A percentile compares a stretch with the other conserved stretches of the same genome.
Evolutionary conservation across 2,113 vertebrate species (phyloP).

Genomic region (Narcine bancroftii): DNA sequence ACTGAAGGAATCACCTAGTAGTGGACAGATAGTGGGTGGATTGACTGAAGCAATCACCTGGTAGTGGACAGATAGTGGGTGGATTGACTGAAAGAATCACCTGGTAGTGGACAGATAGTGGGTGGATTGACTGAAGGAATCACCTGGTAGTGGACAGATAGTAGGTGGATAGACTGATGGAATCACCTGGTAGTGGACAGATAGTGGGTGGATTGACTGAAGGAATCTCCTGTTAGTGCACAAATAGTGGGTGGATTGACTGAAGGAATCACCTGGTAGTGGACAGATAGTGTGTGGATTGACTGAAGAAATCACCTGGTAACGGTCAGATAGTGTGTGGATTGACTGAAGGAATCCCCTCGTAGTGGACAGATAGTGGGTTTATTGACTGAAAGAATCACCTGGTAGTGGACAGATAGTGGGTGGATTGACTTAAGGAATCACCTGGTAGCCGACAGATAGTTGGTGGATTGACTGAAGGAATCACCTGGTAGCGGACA

Average conservation of each 20-base stretch:
- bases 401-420: too few species aligned
- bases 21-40: background rate
- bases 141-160: too few species aligned
- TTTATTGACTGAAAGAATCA: background rate
- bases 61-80: too few species aligned
- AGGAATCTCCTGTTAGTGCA: background rate
- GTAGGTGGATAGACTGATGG: too few species aligned
- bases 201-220: background rate
- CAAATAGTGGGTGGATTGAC: background rate
- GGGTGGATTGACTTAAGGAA: background rate
- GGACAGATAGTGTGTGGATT: too few species aligned
- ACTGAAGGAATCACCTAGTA: background rate
- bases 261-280: background rate
- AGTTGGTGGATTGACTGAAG: too few species aligned
- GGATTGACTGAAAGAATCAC: background rate
- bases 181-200: background rate
- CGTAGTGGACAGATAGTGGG: too few species aligned
- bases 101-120: too few species aligned
- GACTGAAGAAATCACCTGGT: background rate
- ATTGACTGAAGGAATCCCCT: background rate
- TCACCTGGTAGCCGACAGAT: too few species aligned
- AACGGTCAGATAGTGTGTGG: too few species aligned
- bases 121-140: background rate
- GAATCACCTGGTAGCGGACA: background rate
- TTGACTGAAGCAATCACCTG: background rate